A percentile compares a stretch with the other conserved stretches of the same genome.
Conservation (phyloP, 2,113 vertebrate species). For the Anguilla rostrata region DNA sequence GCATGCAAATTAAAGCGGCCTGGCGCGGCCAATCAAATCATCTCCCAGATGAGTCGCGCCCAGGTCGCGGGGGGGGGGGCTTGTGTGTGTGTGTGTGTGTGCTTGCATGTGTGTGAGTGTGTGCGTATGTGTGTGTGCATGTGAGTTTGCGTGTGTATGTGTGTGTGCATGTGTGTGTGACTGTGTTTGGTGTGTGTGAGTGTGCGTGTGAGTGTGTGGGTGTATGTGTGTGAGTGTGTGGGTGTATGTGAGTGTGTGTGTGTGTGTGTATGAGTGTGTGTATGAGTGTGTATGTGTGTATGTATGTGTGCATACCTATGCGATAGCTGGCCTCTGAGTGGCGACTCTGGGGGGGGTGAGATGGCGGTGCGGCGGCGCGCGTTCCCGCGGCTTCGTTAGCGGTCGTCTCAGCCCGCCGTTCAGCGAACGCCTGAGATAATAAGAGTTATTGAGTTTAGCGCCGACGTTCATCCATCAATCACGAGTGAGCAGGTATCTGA, state of each 20-base stretch:
- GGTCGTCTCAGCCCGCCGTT: slow-evolving; percentile 66
- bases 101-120: slow-evolving; percentile 55
- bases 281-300: slow-evolving; percentile 55
- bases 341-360: slow-evolving; percentile 43
- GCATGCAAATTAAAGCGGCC: neutral
- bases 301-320: slow-evolving; percentile 52
- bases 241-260: too few relatives aligned
- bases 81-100: slow-evolving; percentile 34
- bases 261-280: neutral
- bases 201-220: too few relatives aligned
- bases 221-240: too few relatives aligned
- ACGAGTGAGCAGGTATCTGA: slow-evolving; percentile 49
- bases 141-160: too few relatives aligned
- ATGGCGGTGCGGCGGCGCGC: slow-evolving; percentile 71
- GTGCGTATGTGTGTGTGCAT: neutral
- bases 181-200: too few relatives aligned
- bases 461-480: slow-evolving; percentile 77
- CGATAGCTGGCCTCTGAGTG: slow-evolving; percentile 57
- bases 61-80: neutral
- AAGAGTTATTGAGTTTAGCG: slow-evolving; percentile 74
- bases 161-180: too few relatives aligned
- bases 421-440: slow-evolving; percentile 73
- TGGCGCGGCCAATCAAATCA: neutral
- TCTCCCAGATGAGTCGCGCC: neutral
- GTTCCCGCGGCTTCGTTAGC: slow-evolving; percentile 72